Conservation (phyloP, 2,888 invertebrate species). For the Lingula anatina region DNA sequence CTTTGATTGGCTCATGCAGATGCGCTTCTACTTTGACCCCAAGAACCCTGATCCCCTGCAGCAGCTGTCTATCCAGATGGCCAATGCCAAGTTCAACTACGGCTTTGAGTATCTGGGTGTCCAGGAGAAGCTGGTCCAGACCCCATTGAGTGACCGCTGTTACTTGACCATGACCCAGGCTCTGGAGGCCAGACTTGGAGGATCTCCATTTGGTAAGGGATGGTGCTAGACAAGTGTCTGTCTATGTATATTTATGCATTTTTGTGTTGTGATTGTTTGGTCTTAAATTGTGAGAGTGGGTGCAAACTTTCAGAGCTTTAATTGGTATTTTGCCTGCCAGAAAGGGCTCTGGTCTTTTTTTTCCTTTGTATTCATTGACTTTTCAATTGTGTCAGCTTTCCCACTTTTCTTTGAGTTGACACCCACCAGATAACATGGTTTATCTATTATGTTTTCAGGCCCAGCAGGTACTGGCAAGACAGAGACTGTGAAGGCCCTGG, state of each 20-base stretch:
- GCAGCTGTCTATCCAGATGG: constrained; percentile 98
- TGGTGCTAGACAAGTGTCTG: not conserved
- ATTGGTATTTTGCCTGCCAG: too few relatives aligned
- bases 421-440: too few relatives aligned
- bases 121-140: constrained; percentile 91
- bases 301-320: too few relatives aligned
- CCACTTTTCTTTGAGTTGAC: too few relatives aligned
- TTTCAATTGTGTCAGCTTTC: too few relatives aligned
- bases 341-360: too few relatives aligned
- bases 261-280: too few relatives aligned
- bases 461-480: constrained; percentile 99
- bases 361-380: too few relatives aligned
- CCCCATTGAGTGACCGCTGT: constrained; percentile 96
- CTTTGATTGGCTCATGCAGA: constrained; percentile 97
- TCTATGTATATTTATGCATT: not conserved
- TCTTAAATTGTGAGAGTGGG: too few relatives aligned
- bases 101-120: constrained; percentile 99
- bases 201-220: constrained; percentile 90
- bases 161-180: constrained; percentile 99
- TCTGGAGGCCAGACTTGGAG: constrained; percentile 90
- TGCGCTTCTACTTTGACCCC: constrained; percentile 99
- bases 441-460: constrained; percentile 54
- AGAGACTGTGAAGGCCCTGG: constrained; percentile 98
- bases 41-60: constrained; percentile 86
- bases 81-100: constrained; percentile 86